These are phyloP conservation scores for Ariolimax columbianus DNA, from an alignment of 2,888 invertebrate genomes.

Conservation along the genomic window DNA sequence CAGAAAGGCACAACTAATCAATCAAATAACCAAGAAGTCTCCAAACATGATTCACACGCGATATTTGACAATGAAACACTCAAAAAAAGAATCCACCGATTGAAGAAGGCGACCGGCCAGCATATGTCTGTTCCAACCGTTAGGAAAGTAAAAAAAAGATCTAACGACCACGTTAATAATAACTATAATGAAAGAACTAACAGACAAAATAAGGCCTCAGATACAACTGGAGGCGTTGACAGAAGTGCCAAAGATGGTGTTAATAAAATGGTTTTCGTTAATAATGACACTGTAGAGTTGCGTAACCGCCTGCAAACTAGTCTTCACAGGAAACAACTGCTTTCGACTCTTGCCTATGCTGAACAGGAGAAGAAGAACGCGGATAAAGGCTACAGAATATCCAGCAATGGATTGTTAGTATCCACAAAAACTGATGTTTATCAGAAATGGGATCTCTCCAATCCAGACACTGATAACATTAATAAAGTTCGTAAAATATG, in stretches of 20 bases:
- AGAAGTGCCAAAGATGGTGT: not conserved
- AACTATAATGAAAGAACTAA: not conserved
- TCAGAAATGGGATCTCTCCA: not conserved
- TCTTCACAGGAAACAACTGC: not conserved
- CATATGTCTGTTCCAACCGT: not conserved
- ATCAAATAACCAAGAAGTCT: not conserved
- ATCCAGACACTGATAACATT: not conserved
- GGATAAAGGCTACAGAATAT: not conserved
- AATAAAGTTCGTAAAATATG: not conserved
- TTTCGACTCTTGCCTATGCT: not conserved
- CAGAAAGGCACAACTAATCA: not conserved
- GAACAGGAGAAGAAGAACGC: conserved; percentile 7
- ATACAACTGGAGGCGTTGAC: not conserved
- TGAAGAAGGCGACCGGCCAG: not conserved
- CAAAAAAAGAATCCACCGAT: not conserved
- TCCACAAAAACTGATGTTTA: not conserved
- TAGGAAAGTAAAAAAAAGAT: not conserved
- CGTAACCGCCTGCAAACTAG: not conserved
- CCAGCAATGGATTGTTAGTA: conserved; percentile 5
- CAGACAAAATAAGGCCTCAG: not conserved
- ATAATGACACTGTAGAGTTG: not conserved
- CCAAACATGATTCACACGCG: not conserved
- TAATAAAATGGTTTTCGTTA: not conserved
- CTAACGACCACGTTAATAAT: not conserved
- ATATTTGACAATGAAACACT: not conserved